Percentiles rank a stretch among this genome's conserved stretches.
Evolutionary conservation across 2,113 vertebrate species (phyloP).

Genomic region (Mormyrus lacerda): DNA sequence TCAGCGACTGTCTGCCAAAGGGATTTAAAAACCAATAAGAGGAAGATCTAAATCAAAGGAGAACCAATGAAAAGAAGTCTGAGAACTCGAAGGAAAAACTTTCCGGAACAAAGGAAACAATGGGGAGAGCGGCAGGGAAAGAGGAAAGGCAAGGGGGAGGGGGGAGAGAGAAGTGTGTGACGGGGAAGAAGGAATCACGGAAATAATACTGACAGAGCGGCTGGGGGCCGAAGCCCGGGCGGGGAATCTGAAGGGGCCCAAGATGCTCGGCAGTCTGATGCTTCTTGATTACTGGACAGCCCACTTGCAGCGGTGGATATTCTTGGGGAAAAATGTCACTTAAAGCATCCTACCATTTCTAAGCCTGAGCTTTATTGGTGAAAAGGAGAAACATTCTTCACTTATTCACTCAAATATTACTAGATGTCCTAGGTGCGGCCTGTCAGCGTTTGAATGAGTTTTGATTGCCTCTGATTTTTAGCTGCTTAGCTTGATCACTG

Average conservation of each 20-base stretch:
- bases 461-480: not conserved
- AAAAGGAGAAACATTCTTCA: not conserved
- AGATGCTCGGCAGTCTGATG: not conserved
- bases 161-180: not conserved
- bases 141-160: no score
- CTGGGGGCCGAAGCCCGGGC: not conserved
- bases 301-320: not conserved
- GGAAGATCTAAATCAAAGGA: conserved; percentile 10
- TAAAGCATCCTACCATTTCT: not conserved
- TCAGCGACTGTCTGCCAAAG: not conserved
- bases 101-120: not conserved
- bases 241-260: not conserved
- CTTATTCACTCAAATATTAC: not conserved
- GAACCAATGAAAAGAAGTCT: no score
- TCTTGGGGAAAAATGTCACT: not conserved
- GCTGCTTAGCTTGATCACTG: not conserved
- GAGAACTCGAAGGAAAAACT: not conserved
- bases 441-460: not conserved
- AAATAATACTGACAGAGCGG: not conserved
- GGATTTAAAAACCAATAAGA: conserved; percentile 9
- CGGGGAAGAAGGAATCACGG: not conserved
- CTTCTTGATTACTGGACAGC: not conserved
- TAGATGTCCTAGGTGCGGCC: not conserved
- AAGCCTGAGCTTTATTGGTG: not conserved
- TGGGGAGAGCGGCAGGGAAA: not conserved